A percentile compares a stretch with the other conserved stretches of the same genome.
phyloP scores from a whole-genome alignment of 2,888 invertebrate species.

The Drosophila macrospina region DNA sequence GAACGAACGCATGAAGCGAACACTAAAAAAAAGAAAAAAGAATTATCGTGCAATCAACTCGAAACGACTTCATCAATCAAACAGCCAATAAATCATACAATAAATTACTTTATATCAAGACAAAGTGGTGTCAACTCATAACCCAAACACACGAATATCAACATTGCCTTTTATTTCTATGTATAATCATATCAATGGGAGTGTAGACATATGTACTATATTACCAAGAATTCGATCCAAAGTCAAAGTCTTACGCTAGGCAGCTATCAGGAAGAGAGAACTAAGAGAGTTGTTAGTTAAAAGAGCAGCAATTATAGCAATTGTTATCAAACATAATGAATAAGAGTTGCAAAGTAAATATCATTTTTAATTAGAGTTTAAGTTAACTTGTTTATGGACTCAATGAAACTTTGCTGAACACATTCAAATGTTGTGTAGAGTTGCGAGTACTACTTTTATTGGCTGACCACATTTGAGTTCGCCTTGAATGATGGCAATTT shows the following conservation, averaged over 20 bases:
- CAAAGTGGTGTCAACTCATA: constrained; percentile 68
- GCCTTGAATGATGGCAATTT: constrained; percentile 26
- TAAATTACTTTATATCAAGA: constrained; percentile 71
- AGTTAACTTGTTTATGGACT: background rate
- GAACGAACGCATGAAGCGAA: constrained; percentile 32
- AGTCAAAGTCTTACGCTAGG: background rate
- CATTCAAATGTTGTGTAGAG: background rate
- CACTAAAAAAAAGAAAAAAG: constrained; percentile 35
- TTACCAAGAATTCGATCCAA: background rate
- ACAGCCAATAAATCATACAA: constrained; percentile 71
- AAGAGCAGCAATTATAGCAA: background rate
- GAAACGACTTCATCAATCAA: constrained; percentile 76
- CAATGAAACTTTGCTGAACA: background rate
- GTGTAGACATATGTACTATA: background rate
- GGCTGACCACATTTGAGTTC: constrained; percentile 8
- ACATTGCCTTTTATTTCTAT: constrained; percentile 9
- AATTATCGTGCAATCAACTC: constrained; percentile 74
- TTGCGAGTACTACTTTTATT: constrained; percentile 6
- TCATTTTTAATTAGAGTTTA: no score
- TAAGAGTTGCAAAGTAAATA: background rate
- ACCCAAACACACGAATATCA: constrained; percentile 28
- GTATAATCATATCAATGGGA: constrained; percentile 28
- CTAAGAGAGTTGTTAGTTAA: no score
- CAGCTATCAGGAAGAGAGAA: background rate
- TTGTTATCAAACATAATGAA: background rate